Evolutionary conservation across 1,140 invertebrate species (phyloP).

Genomic region (Zaprionus ghesquierei): DNA sequence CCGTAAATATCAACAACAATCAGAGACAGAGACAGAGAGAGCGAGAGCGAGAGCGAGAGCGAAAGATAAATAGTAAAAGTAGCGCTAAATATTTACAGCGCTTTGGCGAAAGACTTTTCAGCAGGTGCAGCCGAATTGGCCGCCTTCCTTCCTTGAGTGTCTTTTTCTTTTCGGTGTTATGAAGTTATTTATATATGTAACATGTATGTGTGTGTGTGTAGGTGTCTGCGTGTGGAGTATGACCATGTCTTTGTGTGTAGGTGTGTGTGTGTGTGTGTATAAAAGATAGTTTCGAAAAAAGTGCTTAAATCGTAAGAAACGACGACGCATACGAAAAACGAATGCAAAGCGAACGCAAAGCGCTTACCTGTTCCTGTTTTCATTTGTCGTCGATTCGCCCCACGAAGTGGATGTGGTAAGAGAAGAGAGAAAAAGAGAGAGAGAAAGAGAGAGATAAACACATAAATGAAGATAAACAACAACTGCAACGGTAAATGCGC

Average conservation of each 20-base stretch:
- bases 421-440: background rate
- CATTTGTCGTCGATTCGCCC: slow-evolving; percentile 37
- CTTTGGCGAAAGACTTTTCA: slow-evolving; percentile 45
- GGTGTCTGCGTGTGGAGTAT: slow-evolving; percentile 17
- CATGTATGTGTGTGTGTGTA: slow-evolving; percentile 32
- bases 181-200: slow-evolving; percentile 41
- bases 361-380: slow-evolving; percentile 76
- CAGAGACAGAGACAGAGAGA: slow-evolving; percentile 26
- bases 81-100: slow-evolving; percentile 67
- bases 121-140: slow-evolving; percentile 32
- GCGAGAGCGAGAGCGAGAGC: background rate
- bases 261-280: slow-evolving; percentile 38
- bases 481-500: slow-evolving; percentile 38
- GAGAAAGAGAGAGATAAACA: slow-evolving; percentile 24
- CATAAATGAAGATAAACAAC: slow-evolving; percentile 47
- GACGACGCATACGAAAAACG: slow-evolving; percentile 56
- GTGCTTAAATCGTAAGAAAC: slow-evolving; percentile 76
- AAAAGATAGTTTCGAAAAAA: slow-evolving; percentile 77
- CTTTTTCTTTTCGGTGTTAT: slow-evolving; percentile 40
- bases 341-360: slow-evolving; percentile 57
- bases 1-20: slow-evolving; percentile 45
- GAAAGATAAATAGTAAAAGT: slow-evolving; percentile 46
- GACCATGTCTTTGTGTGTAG: slow-evolving; percentile 20
- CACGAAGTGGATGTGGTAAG: background rate
- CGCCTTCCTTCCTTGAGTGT: slow-evolving; percentile 68